Percentiles rank a stretch among this genome's conserved stretches.
phyloP scores from a whole-genome alignment of 2,113 vertebrate species.

The Panurus biarmicus region DNA sequence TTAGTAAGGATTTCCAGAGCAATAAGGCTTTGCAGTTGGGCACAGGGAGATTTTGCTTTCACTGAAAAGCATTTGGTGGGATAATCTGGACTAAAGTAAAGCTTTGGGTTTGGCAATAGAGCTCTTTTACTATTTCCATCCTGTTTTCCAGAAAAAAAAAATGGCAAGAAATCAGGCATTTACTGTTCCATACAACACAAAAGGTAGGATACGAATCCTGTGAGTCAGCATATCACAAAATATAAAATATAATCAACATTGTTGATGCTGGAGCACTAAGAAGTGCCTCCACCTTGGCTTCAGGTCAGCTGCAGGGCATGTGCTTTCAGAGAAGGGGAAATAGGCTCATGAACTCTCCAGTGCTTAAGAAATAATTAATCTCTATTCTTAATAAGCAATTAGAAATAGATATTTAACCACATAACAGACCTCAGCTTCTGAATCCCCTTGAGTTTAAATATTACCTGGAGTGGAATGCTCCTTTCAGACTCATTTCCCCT shows the following conservation, averaged over 20 bases:
- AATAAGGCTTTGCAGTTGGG: not conserved
- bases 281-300: not conserved
- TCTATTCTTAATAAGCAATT: not conserved
- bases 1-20: not conserved
- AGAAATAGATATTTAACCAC: not conserved
- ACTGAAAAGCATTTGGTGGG: not conserved
- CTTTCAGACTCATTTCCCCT: not conserved
- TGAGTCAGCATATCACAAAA: not conserved
- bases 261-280: not conserved
- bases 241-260: not conserved
- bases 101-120: not conserved
- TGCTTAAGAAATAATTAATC: not conserved
- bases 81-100: not conserved
- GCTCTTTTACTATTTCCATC: not conserved
- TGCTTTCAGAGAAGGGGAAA: not conserved
- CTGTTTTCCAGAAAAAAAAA: not conserved
- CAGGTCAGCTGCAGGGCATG: not conserved
- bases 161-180: not conserved
- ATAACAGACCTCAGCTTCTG: not conserved
- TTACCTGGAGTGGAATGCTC: not conserved
- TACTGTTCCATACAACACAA: not conserved
- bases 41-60: not conserved
- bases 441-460: not conserved
- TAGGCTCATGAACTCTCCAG: not conserved
- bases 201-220: rapidly evolving